phyloP scores from a whole-genome alignment of 1,140 invertebrate genomes.

The Leptinotarsa undecemlineata region DNA sequence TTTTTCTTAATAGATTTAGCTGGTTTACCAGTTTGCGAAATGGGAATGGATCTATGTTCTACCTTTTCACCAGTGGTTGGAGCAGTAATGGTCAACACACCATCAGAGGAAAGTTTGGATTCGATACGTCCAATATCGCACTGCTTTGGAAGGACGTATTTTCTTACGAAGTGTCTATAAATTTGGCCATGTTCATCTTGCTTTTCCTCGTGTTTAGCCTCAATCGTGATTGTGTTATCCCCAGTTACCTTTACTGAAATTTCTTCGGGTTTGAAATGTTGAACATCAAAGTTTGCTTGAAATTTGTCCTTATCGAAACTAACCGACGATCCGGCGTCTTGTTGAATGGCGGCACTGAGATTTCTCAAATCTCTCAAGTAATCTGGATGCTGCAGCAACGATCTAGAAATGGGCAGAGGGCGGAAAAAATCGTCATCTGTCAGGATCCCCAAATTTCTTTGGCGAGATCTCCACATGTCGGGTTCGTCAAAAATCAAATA shows the following conservation, averaged over 20 bases:
- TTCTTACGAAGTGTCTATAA: constrained; percentile 68
- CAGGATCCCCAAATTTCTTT: background rate
- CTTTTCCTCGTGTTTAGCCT: constrained; percentile 73
- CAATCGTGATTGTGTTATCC: constrained; percentile 66
- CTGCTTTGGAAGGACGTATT: constrained; percentile 66
- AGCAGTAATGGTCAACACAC: too few relatives aligned
- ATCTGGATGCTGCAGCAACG: constrained; percentile 16
- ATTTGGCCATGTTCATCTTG: constrained; percentile 67
- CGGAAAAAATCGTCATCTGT: constrained; percentile 40
- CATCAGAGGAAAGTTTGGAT: too few relatives aligned
- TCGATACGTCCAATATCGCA: too few relatives aligned
- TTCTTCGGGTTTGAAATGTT: constrained; percentile 74
- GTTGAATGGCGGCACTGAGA: constrained; percentile 42
- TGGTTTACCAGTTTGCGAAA: constrained; percentile 59
- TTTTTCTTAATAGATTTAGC: constrained; percentile 38
- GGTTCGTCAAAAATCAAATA: background rate
- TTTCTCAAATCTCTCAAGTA: constrained; percentile 62
- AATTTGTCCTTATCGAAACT: constrained; percentile 62
- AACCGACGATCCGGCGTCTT: constrained; percentile 55
- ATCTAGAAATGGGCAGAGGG: constrained; percentile 31
- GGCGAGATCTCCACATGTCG: constrained; percentile 29
- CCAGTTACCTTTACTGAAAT: constrained; percentile 75
- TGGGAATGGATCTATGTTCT: constrained; percentile 56
- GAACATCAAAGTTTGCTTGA: constrained; percentile 71
- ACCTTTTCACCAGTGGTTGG: constrained; percentile 51